Conservation (phyloP, 2,113 vertebrate genomes). For the Paratilapia polleni region DNA sequence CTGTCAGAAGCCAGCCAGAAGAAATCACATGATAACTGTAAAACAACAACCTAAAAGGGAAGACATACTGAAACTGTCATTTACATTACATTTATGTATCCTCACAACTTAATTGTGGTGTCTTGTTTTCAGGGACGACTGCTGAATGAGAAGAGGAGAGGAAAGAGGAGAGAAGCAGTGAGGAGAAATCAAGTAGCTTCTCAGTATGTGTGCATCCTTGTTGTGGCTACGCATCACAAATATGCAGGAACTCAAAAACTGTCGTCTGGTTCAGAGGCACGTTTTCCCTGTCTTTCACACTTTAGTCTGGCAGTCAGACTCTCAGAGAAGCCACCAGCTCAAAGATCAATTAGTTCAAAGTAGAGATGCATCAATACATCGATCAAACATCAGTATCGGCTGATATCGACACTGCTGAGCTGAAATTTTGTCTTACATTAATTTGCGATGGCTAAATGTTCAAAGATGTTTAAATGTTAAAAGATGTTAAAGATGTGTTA, state of each 20-base stretch:
- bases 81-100: conserved; percentile 41
- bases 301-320: background rate
- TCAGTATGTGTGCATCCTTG: background rate
- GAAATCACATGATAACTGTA: conserved; percentile 29
- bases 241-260: background rate
- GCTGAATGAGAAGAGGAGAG: background rate
- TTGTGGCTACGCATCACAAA: conserved; percentile 9
- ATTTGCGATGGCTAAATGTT: background rate
- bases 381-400: background rate
- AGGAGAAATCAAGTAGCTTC: background rate
- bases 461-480: background rate
- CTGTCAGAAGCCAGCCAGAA: conserved; percentile 21
- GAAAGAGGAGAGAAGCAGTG: background rate
- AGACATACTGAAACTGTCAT: background rate
- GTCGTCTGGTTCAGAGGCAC: background rate
- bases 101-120: conserved; percentile 29
- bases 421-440: background rate
- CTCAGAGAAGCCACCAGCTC: background rate
- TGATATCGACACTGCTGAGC: background rate
- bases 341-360: conserved; percentile 12
- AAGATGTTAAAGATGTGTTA: background rate
- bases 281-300: background rate
- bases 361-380: background rate
- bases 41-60: conserved; percentile 14
- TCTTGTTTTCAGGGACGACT: background rate